Percentiles rank a stretch among this genome's conserved stretches.
phyloP scores from a whole-genome alignment of 2,888 invertebrate species.

The Euphydryas editha region DNA sequence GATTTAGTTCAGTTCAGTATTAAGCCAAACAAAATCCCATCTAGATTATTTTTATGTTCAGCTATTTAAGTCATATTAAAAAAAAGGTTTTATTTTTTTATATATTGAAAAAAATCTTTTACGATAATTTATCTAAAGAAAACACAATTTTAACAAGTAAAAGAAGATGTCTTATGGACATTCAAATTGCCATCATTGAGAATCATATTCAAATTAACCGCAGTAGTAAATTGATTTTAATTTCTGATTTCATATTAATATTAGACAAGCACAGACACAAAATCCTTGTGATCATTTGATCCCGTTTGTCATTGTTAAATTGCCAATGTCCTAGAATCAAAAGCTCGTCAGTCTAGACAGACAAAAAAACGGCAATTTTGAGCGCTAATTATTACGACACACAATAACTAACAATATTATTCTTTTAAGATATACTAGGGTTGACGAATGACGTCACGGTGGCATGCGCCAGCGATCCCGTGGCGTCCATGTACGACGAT shows the following conservation, averaged over 20 bases:
- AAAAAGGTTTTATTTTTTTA: no score
- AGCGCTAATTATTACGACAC: slow-evolving; percentile 1
- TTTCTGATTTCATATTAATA: slow-evolving; percentile 5
- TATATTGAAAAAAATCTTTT: no score
- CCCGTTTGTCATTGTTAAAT: slow-evolving; percentile 3
- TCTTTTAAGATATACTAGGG: no score
- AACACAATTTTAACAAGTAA: neutral
- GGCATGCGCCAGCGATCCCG: no score
- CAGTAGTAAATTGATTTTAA: neutral
- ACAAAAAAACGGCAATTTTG: neutral
- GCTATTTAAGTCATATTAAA: no score
- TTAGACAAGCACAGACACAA: neutral
- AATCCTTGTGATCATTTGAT: neutral
- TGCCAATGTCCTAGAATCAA: slow-evolving; percentile 13
- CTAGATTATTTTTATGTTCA: no score
- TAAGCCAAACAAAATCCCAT: no score
- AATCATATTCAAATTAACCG: neutral
- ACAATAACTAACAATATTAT: no score
- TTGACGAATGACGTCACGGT: neutral
- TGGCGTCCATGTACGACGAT: no score
- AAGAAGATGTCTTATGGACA: neutral
- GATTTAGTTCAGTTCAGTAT: no score
- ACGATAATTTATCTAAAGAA: no score
- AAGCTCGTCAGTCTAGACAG: slow-evolving; percentile 10
- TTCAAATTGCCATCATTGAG: neutral